Conservation (phyloP, 2,888 invertebrate species). For the Phrixothrix hirtus region DNA sequence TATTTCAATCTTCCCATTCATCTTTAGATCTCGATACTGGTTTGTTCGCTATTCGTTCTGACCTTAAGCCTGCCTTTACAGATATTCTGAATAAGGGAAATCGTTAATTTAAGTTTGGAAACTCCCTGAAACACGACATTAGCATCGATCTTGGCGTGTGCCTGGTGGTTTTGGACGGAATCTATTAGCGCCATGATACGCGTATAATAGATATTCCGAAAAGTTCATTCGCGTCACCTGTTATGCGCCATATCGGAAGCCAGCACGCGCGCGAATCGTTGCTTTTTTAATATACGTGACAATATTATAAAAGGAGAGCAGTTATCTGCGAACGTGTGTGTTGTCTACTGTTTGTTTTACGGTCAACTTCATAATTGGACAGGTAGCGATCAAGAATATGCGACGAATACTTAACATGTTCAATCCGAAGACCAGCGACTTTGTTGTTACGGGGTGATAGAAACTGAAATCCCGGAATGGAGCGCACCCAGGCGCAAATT, state of each 20-base stretch:
- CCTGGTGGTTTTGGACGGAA: constrained; percentile 25
- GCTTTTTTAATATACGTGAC: constrained; percentile 30
- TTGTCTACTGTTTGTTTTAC: constrained; percentile 7
- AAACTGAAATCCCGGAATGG: constrained; percentile 37
- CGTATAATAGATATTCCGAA: constrained; percentile 21
- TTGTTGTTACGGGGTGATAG: constrained; percentile 19
- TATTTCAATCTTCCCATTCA: constrained; percentile 29
- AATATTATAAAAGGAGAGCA: constrained; percentile 18
- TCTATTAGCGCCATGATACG: constrained; percentile 27
- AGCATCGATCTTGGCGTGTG: constrained; percentile 30
- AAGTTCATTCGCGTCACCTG: constrained; percentile 31
- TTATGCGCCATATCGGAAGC: constrained; percentile 19
- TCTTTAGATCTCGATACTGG: constrained; percentile 19
- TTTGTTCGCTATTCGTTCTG: constrained; percentile 18
- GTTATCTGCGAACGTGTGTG: constrained; percentile 20
- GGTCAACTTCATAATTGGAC: constrained; percentile 4
- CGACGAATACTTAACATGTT: constrained; percentile 10
- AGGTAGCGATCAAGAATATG: constrained; percentile 14
- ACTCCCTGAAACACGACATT: constrained; percentile 29
- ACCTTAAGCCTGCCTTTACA: constrained; percentile 14
- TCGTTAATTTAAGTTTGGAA: constrained; percentile 33
- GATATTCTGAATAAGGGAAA: constrained; percentile 30
- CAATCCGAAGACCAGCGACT: constrained; percentile 4
- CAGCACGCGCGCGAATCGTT: constrained; percentile 23
- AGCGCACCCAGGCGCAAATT: constrained; percentile 33